Evolutionary conservation across 2,797 vertebrate species (phyloP), one percentile per base, ranked within the genome.

Genomic region (Hemitrygon akajei): DNA sequence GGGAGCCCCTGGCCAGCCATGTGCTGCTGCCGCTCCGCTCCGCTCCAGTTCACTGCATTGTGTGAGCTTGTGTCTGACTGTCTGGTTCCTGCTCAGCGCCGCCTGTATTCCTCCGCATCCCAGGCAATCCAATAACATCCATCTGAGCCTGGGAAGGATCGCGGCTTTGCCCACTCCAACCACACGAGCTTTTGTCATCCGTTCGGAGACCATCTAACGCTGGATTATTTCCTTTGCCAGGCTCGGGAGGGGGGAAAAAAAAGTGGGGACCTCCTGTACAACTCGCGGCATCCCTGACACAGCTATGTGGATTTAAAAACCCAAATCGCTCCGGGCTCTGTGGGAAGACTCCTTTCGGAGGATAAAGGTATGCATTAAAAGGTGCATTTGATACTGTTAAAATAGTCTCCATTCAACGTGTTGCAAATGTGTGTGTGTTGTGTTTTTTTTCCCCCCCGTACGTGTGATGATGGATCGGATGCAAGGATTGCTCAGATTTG

Each of bases 281-380:
- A 87, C 58, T 87, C 12, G 84, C 58, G n/a, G 30, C 84, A 86
- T 60, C 82, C 87, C 58, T 30, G 56, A 30, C 11, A 1, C 47
- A 60, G 58, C 60, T 60, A n/a, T 87, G 84, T 87, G 84, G 84
- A 87, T 87, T 87, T 87, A 87, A 87, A 87, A 66, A 47, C n/a
- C 16, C 1, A 18, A 87, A 87, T 63, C 84, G 27, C 58, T 7
- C 30, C 58, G 58, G 12, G 30, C 60, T 87, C 47, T 86, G 82
- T 86, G 25, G 56, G 56, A n/a, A 60, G 56, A 56, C 82, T 84
- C 1, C 1, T 86, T 27, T n/a, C 25, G 11, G 27, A 3, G n/a
- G 63, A 89, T 66, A 89, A 66, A 87, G 86, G 86, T 89, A 89
- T 11, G 71, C 71, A 63, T 2, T 47, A 87, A 87, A 27, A n/a